These are phyloP conservation scores for Capitella teleta DNA, from an alignment of 1,140 invertebrate species.

Conservation along the genomic window DNA sequence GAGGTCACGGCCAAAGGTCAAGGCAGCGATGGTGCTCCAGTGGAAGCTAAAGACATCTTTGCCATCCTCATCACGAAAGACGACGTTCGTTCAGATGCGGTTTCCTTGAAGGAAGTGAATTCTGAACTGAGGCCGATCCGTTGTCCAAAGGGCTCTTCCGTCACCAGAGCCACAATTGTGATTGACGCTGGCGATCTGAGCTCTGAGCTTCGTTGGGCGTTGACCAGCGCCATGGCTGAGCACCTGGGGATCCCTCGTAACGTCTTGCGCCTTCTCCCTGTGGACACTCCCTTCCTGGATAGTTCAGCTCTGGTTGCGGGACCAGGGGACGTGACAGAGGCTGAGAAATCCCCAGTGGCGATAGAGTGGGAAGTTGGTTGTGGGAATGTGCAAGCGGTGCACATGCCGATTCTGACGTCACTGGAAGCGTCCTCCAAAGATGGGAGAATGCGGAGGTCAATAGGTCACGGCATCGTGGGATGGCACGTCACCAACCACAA, in stretches of 20 bases:
- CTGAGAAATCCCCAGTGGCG: not conserved
- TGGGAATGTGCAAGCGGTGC: constrained; percentile 6
- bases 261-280: constrained; percentile 1
- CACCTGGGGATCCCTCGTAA: constrained; percentile 6
- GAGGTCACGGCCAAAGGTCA: constrained; percentile 43
- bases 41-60: not conserved
- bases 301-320: constrained; percentile 9
- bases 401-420: constrained; percentile 5
- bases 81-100: constrained; percentile 3
- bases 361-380: constrained; percentile 8
- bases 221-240: not conserved
- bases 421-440: not conserved
- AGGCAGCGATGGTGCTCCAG: not conserved
- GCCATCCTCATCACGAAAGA: constrained; percentile 4
- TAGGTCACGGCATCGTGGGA: constrained; percentile 6
- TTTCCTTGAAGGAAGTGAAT: not conserved
- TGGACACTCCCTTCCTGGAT: constrained; percentile 2
- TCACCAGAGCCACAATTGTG: constrained; percentile 10
- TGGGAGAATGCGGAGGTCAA: constrained; percentile 1
- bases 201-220: not conserved
- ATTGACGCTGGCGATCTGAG: constrained; percentile 1
- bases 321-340: constrained; percentile 3
- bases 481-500: constrained; percentile 10
- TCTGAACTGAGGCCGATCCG: constrained; percentile 2
- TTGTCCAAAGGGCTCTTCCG: constrained; percentile 2